Percentiles rank a stretch among this genome's conserved stretches.
phyloP scores from a whole-genome alignment of 1,140 invertebrate genomes.

The Pectinophora gossypiella region DNA sequence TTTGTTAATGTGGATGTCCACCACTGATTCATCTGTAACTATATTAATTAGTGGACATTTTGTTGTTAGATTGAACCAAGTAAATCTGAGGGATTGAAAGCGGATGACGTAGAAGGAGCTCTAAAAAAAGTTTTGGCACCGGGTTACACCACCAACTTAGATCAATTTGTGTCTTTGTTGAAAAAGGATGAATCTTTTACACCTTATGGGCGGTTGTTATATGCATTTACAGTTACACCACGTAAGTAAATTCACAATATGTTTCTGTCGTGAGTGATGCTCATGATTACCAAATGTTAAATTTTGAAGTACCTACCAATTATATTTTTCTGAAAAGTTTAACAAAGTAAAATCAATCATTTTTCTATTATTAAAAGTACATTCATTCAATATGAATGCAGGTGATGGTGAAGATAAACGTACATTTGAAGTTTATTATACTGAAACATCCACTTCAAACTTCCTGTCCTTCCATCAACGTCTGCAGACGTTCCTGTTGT shows the following conservation, averaged over 20 bases:
- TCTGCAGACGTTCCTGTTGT: conserved; percentile 94
- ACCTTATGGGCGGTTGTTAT: conserved; percentile 82
- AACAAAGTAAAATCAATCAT: too few relatives aligned
- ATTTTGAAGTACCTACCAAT: too few relatives aligned
- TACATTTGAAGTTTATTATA: conserved; percentile 89
- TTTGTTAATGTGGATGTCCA: too few relatives aligned
- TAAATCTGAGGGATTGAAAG: conserved; percentile 78
- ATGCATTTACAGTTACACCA: conserved; percentile 75
- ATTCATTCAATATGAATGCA: conserved; percentile 2
- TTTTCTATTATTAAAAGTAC: too few relatives aligned
- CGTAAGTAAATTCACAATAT: conserved; percentile 44
- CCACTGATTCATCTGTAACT: too few relatives aligned
- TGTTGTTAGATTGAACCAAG: conserved; percentile 64
- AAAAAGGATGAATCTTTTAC: conserved; percentile 83
- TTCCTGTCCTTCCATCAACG: conserved; percentile 89
- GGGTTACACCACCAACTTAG: conserved; percentile 80
- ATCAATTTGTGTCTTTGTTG: conserved; percentile 81
- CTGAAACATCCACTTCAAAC: conserved; percentile 80
- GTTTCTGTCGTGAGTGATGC: too few relatives aligned
- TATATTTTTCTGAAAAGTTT: too few relatives aligned
- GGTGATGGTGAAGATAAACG: conserved; percentile 73
- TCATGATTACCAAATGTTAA: too few relatives aligned
- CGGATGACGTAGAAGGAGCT: conserved; percentile 88
- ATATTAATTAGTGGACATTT: not conserved
- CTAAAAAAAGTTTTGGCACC: conserved; percentile 78